These are phyloP conservation scores for Nemotelus pantherinus DNA, from an alignment of 2,888 invertebrate genomes.

Conservation along the genomic window DNA sequence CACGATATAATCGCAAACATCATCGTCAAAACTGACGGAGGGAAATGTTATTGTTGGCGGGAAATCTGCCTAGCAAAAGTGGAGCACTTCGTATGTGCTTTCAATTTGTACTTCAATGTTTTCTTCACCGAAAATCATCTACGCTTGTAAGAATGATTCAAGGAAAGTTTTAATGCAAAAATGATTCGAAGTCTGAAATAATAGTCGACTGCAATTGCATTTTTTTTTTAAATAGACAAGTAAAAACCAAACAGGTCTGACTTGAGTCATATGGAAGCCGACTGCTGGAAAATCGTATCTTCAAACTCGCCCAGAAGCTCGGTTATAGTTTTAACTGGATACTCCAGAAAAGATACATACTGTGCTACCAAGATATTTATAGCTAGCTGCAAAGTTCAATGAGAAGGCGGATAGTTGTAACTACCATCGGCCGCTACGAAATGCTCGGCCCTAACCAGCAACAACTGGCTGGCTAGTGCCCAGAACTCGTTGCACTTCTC, in stretches of 20 bases:
- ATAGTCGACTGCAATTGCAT: too few relatives aligned
- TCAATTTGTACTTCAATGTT: too few relatives aligned
- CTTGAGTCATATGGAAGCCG: too few relatives aligned
- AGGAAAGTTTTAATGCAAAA: too few relatives aligned
- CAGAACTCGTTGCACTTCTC: neutral
- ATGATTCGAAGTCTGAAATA: too few relatives aligned
- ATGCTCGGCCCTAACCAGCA: neutral
- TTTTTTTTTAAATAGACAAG: too few relatives aligned
- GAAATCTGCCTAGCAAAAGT: neutral
- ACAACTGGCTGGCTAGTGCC: neutral
- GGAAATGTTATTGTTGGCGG: conserved; percentile 3
- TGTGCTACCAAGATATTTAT: neutral
- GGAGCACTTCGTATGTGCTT: too few relatives aligned
- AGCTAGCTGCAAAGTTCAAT: conserved; percentile 10
- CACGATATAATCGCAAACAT: neutral
- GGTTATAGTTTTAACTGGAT: conserved; percentile 14
- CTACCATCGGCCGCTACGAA: neutral
- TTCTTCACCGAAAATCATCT: too few relatives aligned
- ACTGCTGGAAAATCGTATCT: too few relatives aligned
- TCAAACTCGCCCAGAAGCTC: too few relatives aligned
- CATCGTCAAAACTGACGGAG: conserved; percentile 12
- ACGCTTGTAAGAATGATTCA: too few relatives aligned
- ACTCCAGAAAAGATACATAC: conserved; percentile 4
- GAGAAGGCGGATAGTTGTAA: conserved; percentile 17
- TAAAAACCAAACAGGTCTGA: too few relatives aligned